A percentile compares a stretch with the other conserved stretches of the same genome.
phyloP scores from a whole-genome alignment of 1,140 invertebrate genomes.

The Papilio machaon region DNA sequence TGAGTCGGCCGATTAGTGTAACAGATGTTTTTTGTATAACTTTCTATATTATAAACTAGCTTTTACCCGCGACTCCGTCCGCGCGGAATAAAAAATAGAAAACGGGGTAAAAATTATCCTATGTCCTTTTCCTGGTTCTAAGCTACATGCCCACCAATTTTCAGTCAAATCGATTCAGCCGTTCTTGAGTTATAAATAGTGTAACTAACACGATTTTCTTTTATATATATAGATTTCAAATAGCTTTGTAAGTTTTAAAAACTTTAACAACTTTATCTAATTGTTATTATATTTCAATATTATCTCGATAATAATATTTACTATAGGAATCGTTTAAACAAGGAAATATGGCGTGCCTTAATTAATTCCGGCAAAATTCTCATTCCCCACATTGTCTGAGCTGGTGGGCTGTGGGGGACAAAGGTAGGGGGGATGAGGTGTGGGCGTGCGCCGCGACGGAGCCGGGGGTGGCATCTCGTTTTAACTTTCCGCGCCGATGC shows the following conservation, averaged over 20 bases:
- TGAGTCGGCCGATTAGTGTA: too few relatives aligned
- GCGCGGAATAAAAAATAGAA: too few relatives aligned
- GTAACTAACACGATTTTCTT: too few relatives aligned
- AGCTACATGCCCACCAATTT: too few relatives aligned
- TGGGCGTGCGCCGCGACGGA: conserved; percentile 34
- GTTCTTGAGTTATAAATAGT: too few relatives aligned
- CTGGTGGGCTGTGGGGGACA: conserved; percentile 37
- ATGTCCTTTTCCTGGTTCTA: too few relatives aligned
- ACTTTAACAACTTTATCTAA: background rate
- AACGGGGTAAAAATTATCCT: too few relatives aligned
- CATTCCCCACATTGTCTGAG: conserved; percentile 52
- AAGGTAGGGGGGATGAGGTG: conserved; percentile 37
- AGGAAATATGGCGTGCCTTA: conserved; percentile 52
- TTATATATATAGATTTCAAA: too few relatives aligned
- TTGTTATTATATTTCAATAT: background rate
- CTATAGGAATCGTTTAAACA: conserved; percentile 29
- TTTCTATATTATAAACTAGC: too few relatives aligned
- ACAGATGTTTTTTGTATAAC: too few relatives aligned
- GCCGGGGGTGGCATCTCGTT: conserved; percentile 50
- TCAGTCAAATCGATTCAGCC: too few relatives aligned
- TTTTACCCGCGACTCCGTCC: too few relatives aligned
- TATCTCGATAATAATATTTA: background rate
- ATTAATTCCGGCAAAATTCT: conserved; percentile 65
- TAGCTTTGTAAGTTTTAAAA: background rate
- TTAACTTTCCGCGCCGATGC: conserved; percentile 66